Evolutionary conservation across 2,888 invertebrate genomes (phyloP).

Genomic region (Sympetrum striolatum): DNA sequence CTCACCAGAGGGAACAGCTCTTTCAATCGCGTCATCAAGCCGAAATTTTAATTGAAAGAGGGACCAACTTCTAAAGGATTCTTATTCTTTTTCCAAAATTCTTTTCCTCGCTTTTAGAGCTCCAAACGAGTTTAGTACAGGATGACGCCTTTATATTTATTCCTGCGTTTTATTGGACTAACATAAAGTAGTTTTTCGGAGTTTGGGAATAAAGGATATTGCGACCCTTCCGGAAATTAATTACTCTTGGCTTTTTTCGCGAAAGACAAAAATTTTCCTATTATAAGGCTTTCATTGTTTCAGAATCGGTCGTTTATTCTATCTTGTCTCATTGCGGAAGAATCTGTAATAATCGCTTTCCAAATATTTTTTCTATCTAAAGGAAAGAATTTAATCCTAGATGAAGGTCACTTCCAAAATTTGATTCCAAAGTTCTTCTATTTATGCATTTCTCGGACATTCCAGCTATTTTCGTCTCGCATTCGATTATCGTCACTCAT

Average conservation of each 20-base stretch:
- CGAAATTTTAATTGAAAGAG: conserved; percentile 41
- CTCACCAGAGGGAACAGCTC: background rate
- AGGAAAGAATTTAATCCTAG: too few relatives aligned
- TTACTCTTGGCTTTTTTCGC: background rate
- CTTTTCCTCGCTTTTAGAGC: background rate
- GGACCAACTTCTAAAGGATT: conserved; percentile 34
- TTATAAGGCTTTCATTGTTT: background rate
- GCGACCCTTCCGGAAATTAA: conserved; percentile 29
- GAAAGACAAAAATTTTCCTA: conserved; percentile 7
- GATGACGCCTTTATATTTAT: conserved; percentile 39
- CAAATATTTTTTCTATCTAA: background rate
- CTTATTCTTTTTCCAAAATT: conserved; percentile 6
- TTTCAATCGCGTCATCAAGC: conserved; percentile 43
- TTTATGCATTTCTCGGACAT: too few relatives aligned
- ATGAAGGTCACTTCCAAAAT: too few relatives aligned
- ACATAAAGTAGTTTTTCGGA: conserved; percentile 34
- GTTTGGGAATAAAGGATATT: conserved; percentile 21
- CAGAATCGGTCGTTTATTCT: background rate
- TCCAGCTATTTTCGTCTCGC: too few relatives aligned
- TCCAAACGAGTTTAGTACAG: conserved; percentile 38
- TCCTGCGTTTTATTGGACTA: conserved; percentile 29
- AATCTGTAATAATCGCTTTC: background rate
- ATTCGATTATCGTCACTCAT: too few relatives aligned
- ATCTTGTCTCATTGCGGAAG: background rate
- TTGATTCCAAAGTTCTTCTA: too few relatives aligned